Percentiles rank a stretch among this genome's conserved stretches.
phyloP scores from a whole-genome alignment of 2,888 invertebrate species.

The Lutraria lutraria region DNA sequence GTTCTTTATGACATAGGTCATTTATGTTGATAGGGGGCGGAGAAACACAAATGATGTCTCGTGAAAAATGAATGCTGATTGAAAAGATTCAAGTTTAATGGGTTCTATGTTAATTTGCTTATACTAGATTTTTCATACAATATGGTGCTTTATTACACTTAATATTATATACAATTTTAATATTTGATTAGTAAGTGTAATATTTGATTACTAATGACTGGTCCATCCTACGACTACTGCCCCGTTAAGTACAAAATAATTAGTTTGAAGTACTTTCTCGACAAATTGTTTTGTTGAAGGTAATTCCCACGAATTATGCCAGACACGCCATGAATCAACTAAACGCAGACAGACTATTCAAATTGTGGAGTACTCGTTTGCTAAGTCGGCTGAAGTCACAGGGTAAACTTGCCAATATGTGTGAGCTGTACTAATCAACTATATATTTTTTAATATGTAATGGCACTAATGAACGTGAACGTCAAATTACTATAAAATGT shows the following conservation, averaged over 20 bases:
- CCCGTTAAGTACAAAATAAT: background rate
- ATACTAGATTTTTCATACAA: too few species aligned
- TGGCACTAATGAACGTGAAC: too few species aligned
- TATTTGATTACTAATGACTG: background rate
- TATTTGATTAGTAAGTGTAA: background rate
- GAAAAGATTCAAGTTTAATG: too few species aligned
- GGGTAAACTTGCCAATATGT: background rate
- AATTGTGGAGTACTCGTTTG: background rate
- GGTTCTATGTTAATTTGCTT: too few species aligned
- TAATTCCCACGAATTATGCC: background rate
- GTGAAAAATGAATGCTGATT: too few species aligned
- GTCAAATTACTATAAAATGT: too few species aligned
- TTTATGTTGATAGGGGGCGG: too few species aligned
- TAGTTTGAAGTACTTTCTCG: background rate
- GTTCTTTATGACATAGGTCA: too few species aligned
- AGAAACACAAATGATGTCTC: too few species aligned
- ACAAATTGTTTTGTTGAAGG: background rate
- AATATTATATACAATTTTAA: background rate
- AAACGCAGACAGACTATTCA: background rate
- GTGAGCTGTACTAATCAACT: background rate
- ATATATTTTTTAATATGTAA: too few species aligned
- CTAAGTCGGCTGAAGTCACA: background rate
- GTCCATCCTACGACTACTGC: background rate
- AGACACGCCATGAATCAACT: background rate
- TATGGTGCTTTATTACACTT: background rate